A percentile compares a stretch with the other conserved stretches of the same genome.
Conservation (phyloP, 2,888 invertebrate genomes). For the Pammene fasciana region DNA sequence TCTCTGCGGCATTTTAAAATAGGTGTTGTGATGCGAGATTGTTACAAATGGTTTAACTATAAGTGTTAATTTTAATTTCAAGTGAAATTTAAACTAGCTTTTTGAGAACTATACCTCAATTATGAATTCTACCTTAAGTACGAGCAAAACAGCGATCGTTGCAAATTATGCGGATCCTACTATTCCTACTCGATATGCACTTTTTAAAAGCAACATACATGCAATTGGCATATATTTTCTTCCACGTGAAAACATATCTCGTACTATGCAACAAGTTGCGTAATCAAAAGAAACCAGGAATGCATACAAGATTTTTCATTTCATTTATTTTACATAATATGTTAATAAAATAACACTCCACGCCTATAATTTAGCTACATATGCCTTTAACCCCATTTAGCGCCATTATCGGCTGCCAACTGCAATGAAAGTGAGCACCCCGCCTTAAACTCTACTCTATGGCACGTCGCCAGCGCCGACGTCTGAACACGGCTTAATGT, state of each 20-base stretch:
- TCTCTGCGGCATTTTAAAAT: not conserved
- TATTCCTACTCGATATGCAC: not conserved
- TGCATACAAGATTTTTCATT: not conserved
- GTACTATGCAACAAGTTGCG: not conserved
- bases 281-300: not conserved
- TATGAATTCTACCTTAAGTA: too few relatives aligned
- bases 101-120: not conserved
- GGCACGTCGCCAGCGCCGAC: conserved; percentile 42
- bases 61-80: not conserved
- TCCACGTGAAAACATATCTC: not conserved
- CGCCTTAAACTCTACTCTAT: conserved; percentile 34
- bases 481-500: conserved; percentile 63
- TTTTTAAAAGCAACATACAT: not conserved
- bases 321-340: too few relatives aligned
- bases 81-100: not conserved
- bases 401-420: conserved; percentile 33
- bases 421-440: conserved; percentile 40
- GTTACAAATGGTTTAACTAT: not conserved
- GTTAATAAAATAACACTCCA: not conserved
- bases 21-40: not conserved
- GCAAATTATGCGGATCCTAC: not conserved
- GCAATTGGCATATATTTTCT: not conserved
- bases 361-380: not conserved
- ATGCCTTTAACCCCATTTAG: conserved; percentile 22
- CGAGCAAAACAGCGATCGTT: not conserved